Percentiles rank a stretch among this genome's conserved stretches.
Conservation (phyloP, 1,140 invertebrate genomes). For the Drosophila saltans region DNA sequence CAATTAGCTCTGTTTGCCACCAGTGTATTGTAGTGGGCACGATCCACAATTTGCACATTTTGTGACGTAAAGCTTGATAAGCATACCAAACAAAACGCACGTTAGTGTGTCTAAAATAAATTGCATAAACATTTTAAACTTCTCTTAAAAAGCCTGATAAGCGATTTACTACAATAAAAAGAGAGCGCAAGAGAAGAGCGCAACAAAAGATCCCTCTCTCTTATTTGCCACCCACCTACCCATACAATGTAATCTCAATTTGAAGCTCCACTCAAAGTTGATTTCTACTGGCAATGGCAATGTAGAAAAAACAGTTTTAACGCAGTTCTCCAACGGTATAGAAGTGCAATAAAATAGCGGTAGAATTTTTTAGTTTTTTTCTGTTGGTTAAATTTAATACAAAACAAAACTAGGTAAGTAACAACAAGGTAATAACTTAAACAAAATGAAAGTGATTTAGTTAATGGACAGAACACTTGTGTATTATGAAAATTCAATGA, state of each 20-base stretch:
- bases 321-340: constrained; percentile 61
- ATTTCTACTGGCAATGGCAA: constrained; percentile 53
- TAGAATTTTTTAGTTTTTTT: neutral
- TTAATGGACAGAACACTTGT: neutral
- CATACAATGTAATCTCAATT: constrained; percentile 28
- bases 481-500: neutral
- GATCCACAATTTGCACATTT: constrained; percentile 38
- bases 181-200: constrained; percentile 2
- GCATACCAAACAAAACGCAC: constrained; percentile 49
- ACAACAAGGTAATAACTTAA: neutral
- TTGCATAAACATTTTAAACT: constrained; percentile 11
- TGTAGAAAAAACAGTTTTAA: constrained; percentile 53
- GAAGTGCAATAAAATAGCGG: constrained; percentile 29
- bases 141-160: constrained; percentile 2
- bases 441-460: neutral
- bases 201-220: constrained; percentile 29
- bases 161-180: no score
- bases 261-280: constrained; percentile 30
- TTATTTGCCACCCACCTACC: constrained; percentile 20
- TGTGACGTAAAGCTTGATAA: constrained; percentile 36
- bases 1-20: neutral
- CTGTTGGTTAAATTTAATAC: constrained; percentile 15
- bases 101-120: constrained; percentile 45
- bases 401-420: constrained; percentile 30
- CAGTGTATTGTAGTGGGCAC: constrained; percentile 28